A percentile compares a stretch with the other conserved stretches of the same genome.
phyloP scores from a whole-genome alignment of 2,888 invertebrate genomes.

The Aethes cnicana region DNA sequence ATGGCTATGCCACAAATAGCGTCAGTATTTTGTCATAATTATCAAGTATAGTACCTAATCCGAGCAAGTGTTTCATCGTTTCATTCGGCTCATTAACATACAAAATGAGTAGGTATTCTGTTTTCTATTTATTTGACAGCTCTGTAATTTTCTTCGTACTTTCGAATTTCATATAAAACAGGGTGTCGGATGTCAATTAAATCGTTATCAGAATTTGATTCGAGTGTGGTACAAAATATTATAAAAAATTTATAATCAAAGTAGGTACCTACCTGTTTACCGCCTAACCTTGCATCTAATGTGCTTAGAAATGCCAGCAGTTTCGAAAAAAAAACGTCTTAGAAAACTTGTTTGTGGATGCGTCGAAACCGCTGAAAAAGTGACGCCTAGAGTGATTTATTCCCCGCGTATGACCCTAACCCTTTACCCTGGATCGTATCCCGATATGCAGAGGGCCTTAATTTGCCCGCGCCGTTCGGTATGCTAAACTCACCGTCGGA shows the following conservation, averaged over 20 bases:
- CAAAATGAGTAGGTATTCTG: constrained; percentile 20
- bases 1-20: too few relatives aligned
- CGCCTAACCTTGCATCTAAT: too few relatives aligned
- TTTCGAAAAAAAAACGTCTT: too few relatives aligned
- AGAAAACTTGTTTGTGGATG: too few relatives aligned
- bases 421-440: constrained; percentile 47
- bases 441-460: constrained; percentile 57
- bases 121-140: constrained; percentile 31
- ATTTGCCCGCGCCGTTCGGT: constrained; percentile 50
- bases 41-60: too few relatives aligned
- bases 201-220: too few relatives aligned
- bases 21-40: too few relatives aligned
- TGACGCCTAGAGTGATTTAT: constrained; percentile 43
- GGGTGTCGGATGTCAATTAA: constrained; percentile 22
- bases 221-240: too few relatives aligned
- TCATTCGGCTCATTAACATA: constrained; percentile 22
- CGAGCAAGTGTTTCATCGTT: constrained; percentile 19
- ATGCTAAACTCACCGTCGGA: constrained; percentile 60
- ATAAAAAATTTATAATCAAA: too few relatives aligned
- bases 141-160: constrained; percentile 24
- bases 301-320: neutral
- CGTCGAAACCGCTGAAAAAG: neutral
- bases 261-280: too few relatives aligned
- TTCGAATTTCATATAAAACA: constrained; percentile 25
- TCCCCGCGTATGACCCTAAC: constrained; percentile 42